Evolutionary conservation across 1,140 invertebrate genomes (phyloP).

Genomic region (Drosophila santomea): DNA sequence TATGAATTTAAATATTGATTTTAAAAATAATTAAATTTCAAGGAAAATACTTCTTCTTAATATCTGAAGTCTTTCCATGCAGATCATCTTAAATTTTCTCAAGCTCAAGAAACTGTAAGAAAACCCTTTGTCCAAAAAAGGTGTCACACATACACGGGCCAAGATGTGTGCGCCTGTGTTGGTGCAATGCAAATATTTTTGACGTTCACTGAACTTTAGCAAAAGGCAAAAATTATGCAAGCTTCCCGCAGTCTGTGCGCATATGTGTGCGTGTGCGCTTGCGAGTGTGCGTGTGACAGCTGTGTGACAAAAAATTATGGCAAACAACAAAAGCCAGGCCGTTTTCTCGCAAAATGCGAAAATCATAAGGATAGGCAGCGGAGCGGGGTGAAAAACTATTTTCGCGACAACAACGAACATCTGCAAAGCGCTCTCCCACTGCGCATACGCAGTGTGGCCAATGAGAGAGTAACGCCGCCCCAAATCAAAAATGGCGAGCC

Average conservation of each 20-base stretch:
- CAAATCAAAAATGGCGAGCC: slow-evolving; percentile 83
- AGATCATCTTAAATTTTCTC: slow-evolving; percentile 19
- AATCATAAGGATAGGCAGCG: slow-evolving; percentile 19
- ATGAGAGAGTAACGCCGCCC: slow-evolving; percentile 80
- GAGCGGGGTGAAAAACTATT: slow-evolving; percentile 29
- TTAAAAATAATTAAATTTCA: too few species aligned
- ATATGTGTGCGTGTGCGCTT: slow-evolving; percentile 16
- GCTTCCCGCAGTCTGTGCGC: slow-evolving; percentile 37
- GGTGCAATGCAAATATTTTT: slow-evolving; percentile 79
- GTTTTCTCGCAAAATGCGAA: slow-evolving; percentile 62
- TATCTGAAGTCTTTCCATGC: background rate
- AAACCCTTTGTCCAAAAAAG: slow-evolving; percentile 47
- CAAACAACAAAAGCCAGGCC: slow-evolving; percentile 74
- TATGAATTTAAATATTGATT: background rate
- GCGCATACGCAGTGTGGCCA: slow-evolving; percentile 69
- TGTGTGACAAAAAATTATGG: slow-evolving; percentile 82
- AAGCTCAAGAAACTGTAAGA: background rate
- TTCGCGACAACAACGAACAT: slow-evolving; percentile 76
- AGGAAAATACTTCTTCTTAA: too few species aligned
- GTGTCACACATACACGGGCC: slow-evolving; percentile 37
- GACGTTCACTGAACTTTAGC: slow-evolving; percentile 83
- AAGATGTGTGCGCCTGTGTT: slow-evolving; percentile 3
- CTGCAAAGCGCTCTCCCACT: slow-evolving; percentile 52
- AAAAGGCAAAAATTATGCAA: slow-evolving; percentile 80
- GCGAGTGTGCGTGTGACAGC: slow-evolving; percentile 65